Percentiles rank a stretch among this genome's conserved stretches.
These are phyloP conservation scores for Marronus borbonicus DNA, from an alignment of 2,888 invertebrate genomes.

Conservation along the genomic window DNA sequence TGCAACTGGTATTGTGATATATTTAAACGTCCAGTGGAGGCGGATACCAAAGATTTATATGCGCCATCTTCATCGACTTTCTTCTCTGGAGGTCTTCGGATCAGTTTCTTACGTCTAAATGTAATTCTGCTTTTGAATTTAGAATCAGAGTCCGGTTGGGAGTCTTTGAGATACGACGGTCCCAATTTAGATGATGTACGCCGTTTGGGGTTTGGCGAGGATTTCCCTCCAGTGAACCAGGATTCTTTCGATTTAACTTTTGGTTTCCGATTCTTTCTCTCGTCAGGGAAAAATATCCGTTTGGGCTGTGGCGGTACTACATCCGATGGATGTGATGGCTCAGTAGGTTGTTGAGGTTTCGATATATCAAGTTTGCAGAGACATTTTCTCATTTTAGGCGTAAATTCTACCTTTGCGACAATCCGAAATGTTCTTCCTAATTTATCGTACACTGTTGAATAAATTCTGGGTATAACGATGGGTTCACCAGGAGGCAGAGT, in stretches of 20 bases:
- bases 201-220: neutral
- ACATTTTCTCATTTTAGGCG: neutral
- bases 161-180: neutral
- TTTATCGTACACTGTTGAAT: slow-evolving; percentile 2
- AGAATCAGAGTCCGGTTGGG: neutral
- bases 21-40: slow-evolving; percentile 6
- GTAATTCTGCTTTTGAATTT: neutral
- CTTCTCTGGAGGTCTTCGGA: slow-evolving; percentile 11
- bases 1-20: slow-evolving; percentile 15
- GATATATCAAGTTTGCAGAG: neutral
- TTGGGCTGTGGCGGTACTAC: neutral
- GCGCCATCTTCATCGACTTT: slow-evolving; percentile 35
- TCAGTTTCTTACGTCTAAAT: neutral
- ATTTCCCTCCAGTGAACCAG: neutral
- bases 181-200: neutral
- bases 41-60: slow-evolving; percentile 33
- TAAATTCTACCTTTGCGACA: neutral
- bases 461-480: slow-evolving; percentile 3
- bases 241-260: neutral
- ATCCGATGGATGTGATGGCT: neutral
- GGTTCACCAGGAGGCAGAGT: slow-evolving; percentile 27
- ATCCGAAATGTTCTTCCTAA: neutral
- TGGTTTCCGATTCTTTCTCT: neutral
- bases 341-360: neutral
- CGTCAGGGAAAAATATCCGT: neutral